Conservation (phyloP, 1,140 invertebrate genomes). For the Heliconius congener region DNA sequence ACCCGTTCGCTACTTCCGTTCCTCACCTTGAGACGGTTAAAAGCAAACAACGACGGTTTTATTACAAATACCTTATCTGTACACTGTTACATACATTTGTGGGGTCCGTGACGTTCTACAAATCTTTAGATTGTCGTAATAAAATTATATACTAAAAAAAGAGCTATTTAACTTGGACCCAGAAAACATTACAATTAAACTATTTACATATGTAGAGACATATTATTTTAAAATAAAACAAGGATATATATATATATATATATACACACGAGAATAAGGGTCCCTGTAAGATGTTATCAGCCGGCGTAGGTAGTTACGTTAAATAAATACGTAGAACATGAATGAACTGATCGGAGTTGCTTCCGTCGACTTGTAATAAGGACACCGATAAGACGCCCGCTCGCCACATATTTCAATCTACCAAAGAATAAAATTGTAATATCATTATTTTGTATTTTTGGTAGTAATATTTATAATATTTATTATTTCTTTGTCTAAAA, state of each 20-base stretch:
- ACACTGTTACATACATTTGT: constrained; percentile 21
- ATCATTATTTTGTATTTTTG: constrained; percentile 25
- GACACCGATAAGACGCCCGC: constrained; percentile 61
- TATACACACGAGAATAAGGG: neutral
- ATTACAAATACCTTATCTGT: constrained; percentile 46
- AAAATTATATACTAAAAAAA: neutral
- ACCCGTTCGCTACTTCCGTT: constrained; percentile 62
- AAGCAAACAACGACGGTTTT: constrained; percentile 48
- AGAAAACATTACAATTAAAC: neutral
- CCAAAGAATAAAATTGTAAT: constrained; percentile 24
- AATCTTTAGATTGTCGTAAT: neutral
- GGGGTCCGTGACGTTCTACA: constrained; percentile 1
- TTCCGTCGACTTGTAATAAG: constrained; percentile 71
- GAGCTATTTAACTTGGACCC: neutral
- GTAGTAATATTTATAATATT: neutral
- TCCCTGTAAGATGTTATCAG: constrained; percentile 28
- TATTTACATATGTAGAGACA: neutral
- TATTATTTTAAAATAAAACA: neutral
- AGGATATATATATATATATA: neutral
- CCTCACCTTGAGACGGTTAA: constrained; percentile 48
- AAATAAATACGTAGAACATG: constrained; percentile 72
- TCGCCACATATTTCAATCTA: constrained; percentile 35
- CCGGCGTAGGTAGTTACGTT: constrained; percentile 35
- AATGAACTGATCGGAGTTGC: constrained; percentile 66
- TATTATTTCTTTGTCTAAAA: neutral